Evolutionary conservation across 2,113 vertebrate species (phyloP).

Genomic region (Colossoma macropomum): DNA sequence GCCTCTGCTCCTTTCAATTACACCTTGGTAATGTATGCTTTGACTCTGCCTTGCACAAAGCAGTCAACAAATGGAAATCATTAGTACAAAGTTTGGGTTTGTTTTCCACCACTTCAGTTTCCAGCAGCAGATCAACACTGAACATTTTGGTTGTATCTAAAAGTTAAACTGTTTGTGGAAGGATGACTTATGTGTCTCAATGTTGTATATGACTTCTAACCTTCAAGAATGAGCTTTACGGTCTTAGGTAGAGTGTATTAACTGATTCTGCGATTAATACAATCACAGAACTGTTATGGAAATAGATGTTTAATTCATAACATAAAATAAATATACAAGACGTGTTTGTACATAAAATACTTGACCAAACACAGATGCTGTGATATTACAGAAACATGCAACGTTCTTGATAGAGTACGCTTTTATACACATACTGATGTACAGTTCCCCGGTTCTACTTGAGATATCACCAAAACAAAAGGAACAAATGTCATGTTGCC

Average conservation of each 20-base stretch:
- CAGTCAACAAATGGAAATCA: conserved; percentile 29
- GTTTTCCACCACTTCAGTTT: background rate
- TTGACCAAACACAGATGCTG: background rate
- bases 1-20: background rate
- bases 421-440: background rate
- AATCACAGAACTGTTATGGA: no score
- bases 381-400: background rate
- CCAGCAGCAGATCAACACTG: background rate
- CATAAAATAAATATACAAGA: no score
- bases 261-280: no score
- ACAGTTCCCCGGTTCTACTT: background rate
- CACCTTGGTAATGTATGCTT: conserved; percentile 23
- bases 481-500: background rate
- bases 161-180: background rate
- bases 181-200: background rate
- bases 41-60: conserved; percentile 19
- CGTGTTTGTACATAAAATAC: background rate
- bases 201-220: no score
- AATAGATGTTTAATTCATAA: no score
- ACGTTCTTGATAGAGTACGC: background rate
- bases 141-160: background rate
- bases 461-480: background rate
- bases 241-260: no score
- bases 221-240: background rate
- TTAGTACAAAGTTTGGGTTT: conserved; percentile 13